Conservation (phyloP, 2,113 vertebrate genomes). For the Charadrius vociferus region DNA sequence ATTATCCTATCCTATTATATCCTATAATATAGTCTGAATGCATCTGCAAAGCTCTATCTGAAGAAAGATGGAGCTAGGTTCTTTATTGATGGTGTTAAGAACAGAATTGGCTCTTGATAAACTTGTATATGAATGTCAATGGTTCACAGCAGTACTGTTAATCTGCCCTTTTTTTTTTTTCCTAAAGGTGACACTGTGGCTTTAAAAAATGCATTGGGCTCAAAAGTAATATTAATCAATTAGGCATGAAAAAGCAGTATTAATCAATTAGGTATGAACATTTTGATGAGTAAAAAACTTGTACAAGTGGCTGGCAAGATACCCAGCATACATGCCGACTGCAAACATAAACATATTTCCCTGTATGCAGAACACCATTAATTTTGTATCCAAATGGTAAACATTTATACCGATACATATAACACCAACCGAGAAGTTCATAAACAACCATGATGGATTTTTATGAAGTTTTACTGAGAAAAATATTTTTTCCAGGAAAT, state of each 20-base stretch:
- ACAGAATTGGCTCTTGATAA: neutral
- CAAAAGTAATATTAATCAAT: neutral
- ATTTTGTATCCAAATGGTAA: neutral
- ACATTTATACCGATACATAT: neutral
- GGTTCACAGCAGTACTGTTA: neutral
- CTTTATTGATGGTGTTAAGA: neutral
- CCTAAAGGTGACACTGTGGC: neutral
- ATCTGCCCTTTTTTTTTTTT: neutral
- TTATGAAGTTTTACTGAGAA: neutral
- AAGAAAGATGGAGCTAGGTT: neutral
- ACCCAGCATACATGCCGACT: neutral
- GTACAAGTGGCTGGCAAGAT: neutral
- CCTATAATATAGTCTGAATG: neutral
- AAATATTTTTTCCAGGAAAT: neutral
- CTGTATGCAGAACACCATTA: neutral
- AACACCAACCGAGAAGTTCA: neutral
- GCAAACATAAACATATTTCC: neutral
- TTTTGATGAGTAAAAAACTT: neutral
- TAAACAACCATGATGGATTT: neutral
- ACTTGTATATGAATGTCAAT: neutral
- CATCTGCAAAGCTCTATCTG: neutral
- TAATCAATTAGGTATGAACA: neutral
- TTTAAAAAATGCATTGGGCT: neutral
- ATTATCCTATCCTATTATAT: neutral
- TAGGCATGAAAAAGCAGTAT: neutral